Evolutionary conservation across 2,113 vertebrate genomes (phyloP).

Genomic region (Silurus glanis): DNA sequence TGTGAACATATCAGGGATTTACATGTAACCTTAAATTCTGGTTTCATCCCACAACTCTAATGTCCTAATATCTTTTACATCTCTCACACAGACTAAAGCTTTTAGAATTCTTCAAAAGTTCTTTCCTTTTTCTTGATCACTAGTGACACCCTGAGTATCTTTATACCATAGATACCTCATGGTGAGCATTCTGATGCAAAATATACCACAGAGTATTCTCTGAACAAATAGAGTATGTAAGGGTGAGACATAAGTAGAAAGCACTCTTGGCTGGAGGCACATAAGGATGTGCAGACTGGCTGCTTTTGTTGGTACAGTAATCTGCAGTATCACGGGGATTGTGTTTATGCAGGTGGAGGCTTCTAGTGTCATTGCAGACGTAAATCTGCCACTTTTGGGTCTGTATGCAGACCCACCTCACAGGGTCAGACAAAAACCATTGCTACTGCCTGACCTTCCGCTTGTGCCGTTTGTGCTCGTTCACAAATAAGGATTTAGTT

Average conservation of each 20-base stretch:
- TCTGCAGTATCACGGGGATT: conserved; percentile 57
- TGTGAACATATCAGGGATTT: conserved; percentile 15
- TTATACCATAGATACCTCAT: not conserved
- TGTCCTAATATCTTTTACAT: not conserved
- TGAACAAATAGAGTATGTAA: not conserved
- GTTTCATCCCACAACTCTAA: not conserved
- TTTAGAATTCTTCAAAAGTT: not conserved
- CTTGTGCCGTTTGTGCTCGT: not conserved
- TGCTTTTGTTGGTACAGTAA: conserved; percentile 83
- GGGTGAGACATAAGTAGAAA: not conserved
- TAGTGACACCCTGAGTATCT: not conserved
- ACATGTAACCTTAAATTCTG: conserved; percentile 1
- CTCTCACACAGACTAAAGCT: not conserved
- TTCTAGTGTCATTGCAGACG: conserved; percentile 80
- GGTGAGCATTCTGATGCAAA: not conserved
- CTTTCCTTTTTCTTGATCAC: not conserved
- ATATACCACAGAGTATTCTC: not conserved
- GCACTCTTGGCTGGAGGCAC: not conserved
- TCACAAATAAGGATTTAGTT: not conserved
- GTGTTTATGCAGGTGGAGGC: conserved; percentile 89
- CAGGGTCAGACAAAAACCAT: not conserved
- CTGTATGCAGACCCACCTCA: conserved; percentile 55
- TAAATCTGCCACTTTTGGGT: conserved; percentile 75
- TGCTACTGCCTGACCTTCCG: conserved; percentile 3
- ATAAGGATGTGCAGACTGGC: not conserved